These are phyloP conservation scores for Propithecus deckenii DNA, from an alignment of 2,797 vertebrate genomes.

Conservation along the genomic window DNA sequence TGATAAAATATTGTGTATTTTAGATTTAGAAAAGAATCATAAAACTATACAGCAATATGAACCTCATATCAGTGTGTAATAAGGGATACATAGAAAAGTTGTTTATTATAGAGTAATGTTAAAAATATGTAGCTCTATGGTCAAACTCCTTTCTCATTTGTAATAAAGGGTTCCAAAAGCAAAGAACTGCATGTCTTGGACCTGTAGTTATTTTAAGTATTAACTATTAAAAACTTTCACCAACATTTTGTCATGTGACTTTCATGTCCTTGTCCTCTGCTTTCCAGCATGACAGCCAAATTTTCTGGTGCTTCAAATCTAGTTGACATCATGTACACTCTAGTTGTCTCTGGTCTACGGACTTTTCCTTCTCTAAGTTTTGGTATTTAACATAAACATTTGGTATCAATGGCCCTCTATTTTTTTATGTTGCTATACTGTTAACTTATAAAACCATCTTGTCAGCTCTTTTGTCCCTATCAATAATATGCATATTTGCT, in stretches of 20 bases:
- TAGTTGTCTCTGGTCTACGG: neutral
- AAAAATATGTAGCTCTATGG: neutral
- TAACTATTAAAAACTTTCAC: neutral
- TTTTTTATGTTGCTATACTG: neutral
- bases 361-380: neutral
- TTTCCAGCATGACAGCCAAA: neutral
- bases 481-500: neutral
- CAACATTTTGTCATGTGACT: neutral
- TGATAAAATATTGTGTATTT: conserved; percentile 7
- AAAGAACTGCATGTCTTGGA: neutral
- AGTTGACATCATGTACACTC: neutral
- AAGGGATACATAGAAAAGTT: neutral
- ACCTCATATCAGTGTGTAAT: neutral
- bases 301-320: neutral
- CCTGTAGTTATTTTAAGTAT: neutral
- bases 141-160: neutral
- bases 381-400: neutral
- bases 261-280: neutral
- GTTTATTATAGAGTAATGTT: neutral
- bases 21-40: conserved; percentile 22
- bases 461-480: neutral
- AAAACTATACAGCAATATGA: neutral
- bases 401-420: neutral
- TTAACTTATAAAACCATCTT: neutral
- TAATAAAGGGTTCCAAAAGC: neutral